Percentiles rank a stretch among this genome's conserved stretches.
Evolutionary conservation across 2,113 vertebrate genomes (phyloP).

Genomic region (Sphyrna mokarran): DNA sequence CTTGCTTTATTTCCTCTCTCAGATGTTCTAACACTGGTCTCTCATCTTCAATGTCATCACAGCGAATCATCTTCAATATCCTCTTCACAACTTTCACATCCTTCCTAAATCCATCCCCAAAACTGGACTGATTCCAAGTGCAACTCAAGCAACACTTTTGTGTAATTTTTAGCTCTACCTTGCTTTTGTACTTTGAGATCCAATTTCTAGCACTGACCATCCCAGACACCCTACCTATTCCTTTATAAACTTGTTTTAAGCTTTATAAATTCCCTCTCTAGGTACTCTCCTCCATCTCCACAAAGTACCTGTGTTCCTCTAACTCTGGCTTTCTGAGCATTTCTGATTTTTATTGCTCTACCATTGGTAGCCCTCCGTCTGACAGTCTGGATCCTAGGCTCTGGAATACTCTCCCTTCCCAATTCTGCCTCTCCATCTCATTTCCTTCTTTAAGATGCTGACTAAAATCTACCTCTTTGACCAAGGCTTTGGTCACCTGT

Average conservation of each 20-base stretch:
- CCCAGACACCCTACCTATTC: not conserved
- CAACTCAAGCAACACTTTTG: not conserved
- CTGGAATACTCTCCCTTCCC: not conserved
- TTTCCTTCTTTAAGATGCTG: not conserved
- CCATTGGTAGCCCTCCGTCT: not conserved
- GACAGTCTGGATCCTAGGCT: not conserved
- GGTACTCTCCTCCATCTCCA: not conserved
- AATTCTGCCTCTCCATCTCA: not conserved
- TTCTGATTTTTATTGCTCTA: not conserved
- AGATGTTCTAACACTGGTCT: not conserved
- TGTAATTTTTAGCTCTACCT: not conserved
- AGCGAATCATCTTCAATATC: not conserved
- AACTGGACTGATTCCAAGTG: not conserved
- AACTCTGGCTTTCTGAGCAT: not conserved
- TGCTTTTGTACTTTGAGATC: not conserved
- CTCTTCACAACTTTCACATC: not conserved
- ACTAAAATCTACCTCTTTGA: not conserved
- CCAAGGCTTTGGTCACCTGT: not conserved
- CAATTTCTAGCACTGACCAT: not conserved
- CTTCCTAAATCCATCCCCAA: not conserved
- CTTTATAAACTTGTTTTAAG: not conserved
- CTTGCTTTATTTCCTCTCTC: not conserved
- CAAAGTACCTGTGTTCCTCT: not conserved
- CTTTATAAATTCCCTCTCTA: not conserved
- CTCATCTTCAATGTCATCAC: not conserved